Evolutionary conservation across 2,113 vertebrate species (phyloP), one percentile per base, ranked within the genome.

Genomic region (Bos javanicus): DNA sequence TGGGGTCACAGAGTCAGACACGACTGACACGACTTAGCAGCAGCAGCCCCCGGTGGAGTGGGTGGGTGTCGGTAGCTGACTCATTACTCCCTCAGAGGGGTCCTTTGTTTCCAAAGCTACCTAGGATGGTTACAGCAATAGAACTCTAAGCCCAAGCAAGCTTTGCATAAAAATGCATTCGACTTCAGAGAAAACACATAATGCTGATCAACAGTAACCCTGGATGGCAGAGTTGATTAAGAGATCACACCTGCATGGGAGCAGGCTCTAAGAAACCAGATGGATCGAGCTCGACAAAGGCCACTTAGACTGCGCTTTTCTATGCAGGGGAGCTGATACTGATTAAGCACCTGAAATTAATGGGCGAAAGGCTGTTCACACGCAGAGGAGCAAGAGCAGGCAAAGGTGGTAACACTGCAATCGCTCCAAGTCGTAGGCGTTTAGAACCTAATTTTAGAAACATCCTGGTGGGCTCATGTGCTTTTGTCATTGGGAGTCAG

Each of bases 41-140:
- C 28, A 33, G 30, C 30, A 33, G 28, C 98, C 89, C n/a, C 3
- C 3, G 95, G 94, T 82, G 94, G 98, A 96, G 93, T 95, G 80
- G 64, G 97, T 97, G 96, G 80, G 96, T 97, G 93, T 98, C 97
- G 87, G 97, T 98, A 97, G 97, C 98, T 98, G 98, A 99, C 99
- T 99, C 98, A 98, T 99, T 98, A 98, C 97, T 95, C 84, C 98
- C 98, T 95, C 98, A 94, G 96, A 86, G 52, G 98, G 98, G 87
- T 82, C 92, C 95, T 97, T 98, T 98, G 95, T 98, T 98, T 98
- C 90, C 48, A 98, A 98, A 98, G 91, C 97, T 98, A 98, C 99
- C 98, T 98, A 98, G 97, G 98, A 98, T 98, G 97, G 97, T 82
- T 90, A 33, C 92, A 91, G 94, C 96, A 94, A 87, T 48, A 97